Evolutionary conservation across 2,888 invertebrate species (phyloP).

Genomic region (Melinopterus prodromus): DNA sequence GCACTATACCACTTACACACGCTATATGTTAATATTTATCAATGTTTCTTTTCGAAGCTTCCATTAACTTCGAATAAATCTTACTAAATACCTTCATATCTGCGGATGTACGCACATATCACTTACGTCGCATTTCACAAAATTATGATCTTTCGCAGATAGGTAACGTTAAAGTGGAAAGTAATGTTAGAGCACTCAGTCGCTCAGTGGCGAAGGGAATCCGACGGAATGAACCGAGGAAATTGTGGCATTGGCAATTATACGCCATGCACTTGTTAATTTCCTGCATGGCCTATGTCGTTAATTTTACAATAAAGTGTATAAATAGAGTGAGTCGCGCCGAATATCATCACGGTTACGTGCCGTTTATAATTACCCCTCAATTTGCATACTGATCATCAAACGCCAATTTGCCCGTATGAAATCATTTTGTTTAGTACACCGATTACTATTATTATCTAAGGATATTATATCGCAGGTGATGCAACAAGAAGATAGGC

Average conservation of each 20-base stretch:
- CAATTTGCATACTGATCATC: background rate
- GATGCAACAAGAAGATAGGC: too few species aligned
- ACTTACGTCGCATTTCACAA: background rate
- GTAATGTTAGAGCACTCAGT: background rate
- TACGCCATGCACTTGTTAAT: background rate
- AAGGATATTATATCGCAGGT: background rate
- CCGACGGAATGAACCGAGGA: background rate
- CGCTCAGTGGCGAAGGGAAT: background rate
- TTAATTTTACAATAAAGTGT: conserved; percentile 4
- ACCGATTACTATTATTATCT: background rate
- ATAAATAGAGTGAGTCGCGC: conserved; percentile 4
- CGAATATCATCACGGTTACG: background rate
- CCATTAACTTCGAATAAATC: background rate
- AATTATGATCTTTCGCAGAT: background rate
- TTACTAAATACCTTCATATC: background rate
- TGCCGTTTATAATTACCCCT: background rate
- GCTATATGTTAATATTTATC: too few species aligned
- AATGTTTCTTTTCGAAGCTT: too few species aligned
- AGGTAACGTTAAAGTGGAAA: background rate
- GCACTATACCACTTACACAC: too few species aligned
- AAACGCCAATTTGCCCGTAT: background rate
- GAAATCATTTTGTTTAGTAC: background rate
- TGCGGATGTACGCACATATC: background rate
- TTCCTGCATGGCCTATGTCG: background rate
- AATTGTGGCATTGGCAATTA: background rate